Evolutionary conservation across 2,797 vertebrate genomes (phyloP).

Genomic region (Coregonus suidteri): DNA sequence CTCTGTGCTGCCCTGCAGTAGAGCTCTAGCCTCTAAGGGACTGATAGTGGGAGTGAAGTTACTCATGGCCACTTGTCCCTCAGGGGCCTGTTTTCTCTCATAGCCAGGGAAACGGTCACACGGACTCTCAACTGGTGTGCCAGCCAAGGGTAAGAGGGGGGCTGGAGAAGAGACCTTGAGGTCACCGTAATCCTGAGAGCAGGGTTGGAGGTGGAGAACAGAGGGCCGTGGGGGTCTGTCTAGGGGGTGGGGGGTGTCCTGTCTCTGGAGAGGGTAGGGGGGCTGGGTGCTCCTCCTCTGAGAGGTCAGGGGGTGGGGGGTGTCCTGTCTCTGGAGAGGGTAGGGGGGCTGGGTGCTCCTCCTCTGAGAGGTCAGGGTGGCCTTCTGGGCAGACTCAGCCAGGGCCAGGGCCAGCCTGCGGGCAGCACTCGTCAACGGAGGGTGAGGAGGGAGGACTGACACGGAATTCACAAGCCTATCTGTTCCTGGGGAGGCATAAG

Average conservation of each 20-base stretch:
- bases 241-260: slow-evolving; percentile 53
- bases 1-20: slow-evolving; percentile 59
- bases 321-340: slow-evolving; percentile 61
- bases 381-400: slow-evolving; percentile 93
- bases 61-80: slow-evolving; percentile 51
- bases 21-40: slow-evolving; percentile 68
- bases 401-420: slow-evolving; percentile 93
- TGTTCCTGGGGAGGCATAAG: slow-evolving; percentile 80
- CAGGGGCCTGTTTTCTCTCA: slow-evolving; percentile 69
- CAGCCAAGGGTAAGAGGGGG: slow-evolving; percentile 45
- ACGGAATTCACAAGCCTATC: slow-evolving; percentile 91
- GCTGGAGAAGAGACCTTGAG: slow-evolving; percentile 36
- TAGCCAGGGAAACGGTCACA: slow-evolving; percentile 46
- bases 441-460: slow-evolving; percentile 94
- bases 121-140: slow-evolving; percentile 47
- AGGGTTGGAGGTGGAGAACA: slow-evolving; percentile 61
- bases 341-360: slow-evolving; percentile 71
- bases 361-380: slow-evolving; percentile 81
- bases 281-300: slow-evolving; percentile 80
- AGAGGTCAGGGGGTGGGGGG: slow-evolving; percentile 66
- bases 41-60: slow-evolving; percentile 76
- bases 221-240: slow-evolving; percentile 64
- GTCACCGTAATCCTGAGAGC: slow-evolving; percentile 50
- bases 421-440: slow-evolving; percentile 91
- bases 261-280: slow-evolving; percentile 58